Conservation (phyloP, 2,797 vertebrate genomes). For the Acomys russatus region DNA sequence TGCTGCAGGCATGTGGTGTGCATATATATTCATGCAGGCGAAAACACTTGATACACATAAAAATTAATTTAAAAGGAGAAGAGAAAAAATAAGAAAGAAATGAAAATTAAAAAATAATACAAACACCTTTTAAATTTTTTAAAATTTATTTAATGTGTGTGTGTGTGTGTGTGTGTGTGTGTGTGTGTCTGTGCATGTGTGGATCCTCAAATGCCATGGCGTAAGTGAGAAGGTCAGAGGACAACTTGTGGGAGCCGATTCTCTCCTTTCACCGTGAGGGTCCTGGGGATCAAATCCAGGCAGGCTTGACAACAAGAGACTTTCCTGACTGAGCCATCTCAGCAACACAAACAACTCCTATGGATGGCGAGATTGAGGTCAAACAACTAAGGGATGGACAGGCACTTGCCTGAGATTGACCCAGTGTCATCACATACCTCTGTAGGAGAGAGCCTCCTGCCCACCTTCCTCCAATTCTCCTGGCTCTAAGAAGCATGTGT, state of each 20-base stretch:
- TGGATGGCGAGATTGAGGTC: background rate
- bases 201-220: background rate
- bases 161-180: background rate
- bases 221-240: too few species aligned
- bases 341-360: background rate
- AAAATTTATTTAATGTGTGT: background rate
- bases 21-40: background rate
- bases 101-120: background rate
- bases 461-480: background rate
- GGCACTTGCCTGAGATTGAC: background rate
- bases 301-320: background rate
- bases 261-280: too few species aligned
- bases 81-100: background rate
- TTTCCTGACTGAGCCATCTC: background rate
- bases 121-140: background rate
- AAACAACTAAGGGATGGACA: background rate
- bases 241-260: too few species aligned
- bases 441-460: too few species aligned
- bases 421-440: accelerated
- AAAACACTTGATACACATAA: background rate
- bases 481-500: background rate
- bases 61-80: background rate
- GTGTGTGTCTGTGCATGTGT: background rate
- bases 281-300: background rate
- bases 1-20: background rate